Evolutionary conservation across 2,888 invertebrate species (phyloP).

Genomic region (Pristionchus exspectatus): DNA sequence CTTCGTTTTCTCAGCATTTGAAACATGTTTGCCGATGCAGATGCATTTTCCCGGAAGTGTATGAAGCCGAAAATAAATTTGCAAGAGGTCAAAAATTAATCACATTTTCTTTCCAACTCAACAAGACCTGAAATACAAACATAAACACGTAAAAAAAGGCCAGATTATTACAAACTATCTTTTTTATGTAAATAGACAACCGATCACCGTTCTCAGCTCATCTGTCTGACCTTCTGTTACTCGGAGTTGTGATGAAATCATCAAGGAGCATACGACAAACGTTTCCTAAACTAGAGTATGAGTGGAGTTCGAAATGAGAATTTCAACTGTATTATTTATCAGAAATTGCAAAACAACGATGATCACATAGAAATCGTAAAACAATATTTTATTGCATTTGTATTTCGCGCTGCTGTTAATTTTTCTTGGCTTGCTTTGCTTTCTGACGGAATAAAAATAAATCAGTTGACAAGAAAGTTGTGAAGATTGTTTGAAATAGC

Average conservation of each 20-base stretch:
- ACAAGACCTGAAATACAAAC: too few species aligned
- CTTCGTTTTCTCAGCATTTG: not conserved
- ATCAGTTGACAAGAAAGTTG: not conserved
- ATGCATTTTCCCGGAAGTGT: not conserved
- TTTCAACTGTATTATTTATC: not conserved
- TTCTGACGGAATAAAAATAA: not conserved
- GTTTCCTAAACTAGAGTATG: not conserved
- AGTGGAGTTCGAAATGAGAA: not conserved
- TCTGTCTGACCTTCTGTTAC: not conserved
- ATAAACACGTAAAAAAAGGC: too few species aligned
- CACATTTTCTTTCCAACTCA: not conserved
- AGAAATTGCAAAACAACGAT: not conserved
- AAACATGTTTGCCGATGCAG: conserved; percentile 11
- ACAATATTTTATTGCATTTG: not conserved
- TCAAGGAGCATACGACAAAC: not conserved
- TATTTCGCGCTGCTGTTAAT: not conserved
- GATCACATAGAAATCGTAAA: not conserved
- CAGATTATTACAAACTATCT: too few species aligned
- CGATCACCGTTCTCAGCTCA: too few species aligned
- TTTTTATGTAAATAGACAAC: too few species aligned
- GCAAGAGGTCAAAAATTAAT: not conserved
- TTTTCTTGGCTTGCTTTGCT: not conserved
- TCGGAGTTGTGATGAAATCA: not conserved
- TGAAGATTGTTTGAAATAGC: conserved; percentile 14
- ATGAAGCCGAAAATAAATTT: conserved; percentile 6